These are phyloP conservation scores for Lithodes maja DNA, from an alignment of 2,888 invertebrate genomes.

Conservation along the genomic window DNA sequence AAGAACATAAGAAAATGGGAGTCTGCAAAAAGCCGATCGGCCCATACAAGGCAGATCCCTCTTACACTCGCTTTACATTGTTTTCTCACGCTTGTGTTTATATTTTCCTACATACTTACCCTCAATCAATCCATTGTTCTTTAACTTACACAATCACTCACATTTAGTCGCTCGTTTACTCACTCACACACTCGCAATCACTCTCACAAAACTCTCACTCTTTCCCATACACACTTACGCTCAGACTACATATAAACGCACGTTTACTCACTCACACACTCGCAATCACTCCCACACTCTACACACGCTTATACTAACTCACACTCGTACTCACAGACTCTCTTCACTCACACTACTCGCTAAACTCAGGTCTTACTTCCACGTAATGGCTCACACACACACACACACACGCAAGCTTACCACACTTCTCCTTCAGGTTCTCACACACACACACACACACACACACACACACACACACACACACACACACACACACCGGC, in stretches of 20 bases:
- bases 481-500: neutral
- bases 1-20: too few relatives aligned
- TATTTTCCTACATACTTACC: too few relatives aligned
- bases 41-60: too few relatives aligned
- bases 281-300: neutral
- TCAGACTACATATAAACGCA: neutral
- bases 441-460: neutral
- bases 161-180: neutral
- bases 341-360: neutral
- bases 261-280: neutral
- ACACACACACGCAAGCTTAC: neutral
- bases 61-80: too few relatives aligned
- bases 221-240: neutral
- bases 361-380: neutral
- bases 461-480: neutral
- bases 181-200: neutral
- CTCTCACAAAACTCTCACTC: neutral
- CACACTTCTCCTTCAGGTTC: too few relatives aligned
- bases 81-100: too few relatives aligned
- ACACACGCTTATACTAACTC: neutral
- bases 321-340: neutral
- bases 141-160: too few relatives aligned
- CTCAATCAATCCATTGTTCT: too few relatives aligned
- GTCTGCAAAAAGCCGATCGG: too few relatives aligned
- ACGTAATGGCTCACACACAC: neutral